Base-by-base conservation (phyloP, 2,797 vertebrate genomes). In the Bradypus variegatus region DNA sequence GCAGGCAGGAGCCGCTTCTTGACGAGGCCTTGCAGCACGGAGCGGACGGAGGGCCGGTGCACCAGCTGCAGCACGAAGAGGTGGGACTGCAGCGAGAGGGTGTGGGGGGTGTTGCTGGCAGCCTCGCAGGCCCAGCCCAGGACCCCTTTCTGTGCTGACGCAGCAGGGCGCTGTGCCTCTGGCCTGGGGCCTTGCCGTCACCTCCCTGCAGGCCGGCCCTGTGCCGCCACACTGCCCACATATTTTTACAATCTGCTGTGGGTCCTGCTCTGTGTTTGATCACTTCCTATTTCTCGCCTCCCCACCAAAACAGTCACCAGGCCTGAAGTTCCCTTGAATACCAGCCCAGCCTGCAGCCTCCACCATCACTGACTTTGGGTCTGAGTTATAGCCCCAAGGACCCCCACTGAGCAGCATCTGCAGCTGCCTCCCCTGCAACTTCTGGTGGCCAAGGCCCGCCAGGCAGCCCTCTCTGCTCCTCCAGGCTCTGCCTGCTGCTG, bases 1-100 rank as follows among this genome's bases (percentile, higher is more conserved):
- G 99, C 99, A 0, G 98, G 98, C n/a, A 99, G 97, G 88, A 99
- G 97, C 85, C 99, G 97, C 97, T 99, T 99, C 97, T 99, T 99
- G 97, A 99, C 98, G 86, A 99, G 97, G 9, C 99, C 98, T 97
- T 99, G 99, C 53, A 99, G 98, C 94, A 99, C 99, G 0, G 99
- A 99, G 58, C 98, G 98, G 1, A 99, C 98, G 0, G 99, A 98
- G 0, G 99, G 98, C 13, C 98, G 97, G 91, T 99, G 99, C 12
- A 99, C 98, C 96, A 99, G 97, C 97, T 99, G 99, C 75, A 99
- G 98, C 75, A 99, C 98, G 11, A 99, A 99, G 92, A 99, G 98
- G 96, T 99, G 99, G 48, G 99, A 99, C 99, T 99, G 97, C 18
- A 92, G 69, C 0, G 0, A 69, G 75, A 75, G 38, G 92, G 25